Percentiles rank a stretch among this genome's conserved stretches.
phyloP scores from a whole-genome alignment of 2,797 vertebrate genomes.

The Chiloscyllium punctatum region DNA sequence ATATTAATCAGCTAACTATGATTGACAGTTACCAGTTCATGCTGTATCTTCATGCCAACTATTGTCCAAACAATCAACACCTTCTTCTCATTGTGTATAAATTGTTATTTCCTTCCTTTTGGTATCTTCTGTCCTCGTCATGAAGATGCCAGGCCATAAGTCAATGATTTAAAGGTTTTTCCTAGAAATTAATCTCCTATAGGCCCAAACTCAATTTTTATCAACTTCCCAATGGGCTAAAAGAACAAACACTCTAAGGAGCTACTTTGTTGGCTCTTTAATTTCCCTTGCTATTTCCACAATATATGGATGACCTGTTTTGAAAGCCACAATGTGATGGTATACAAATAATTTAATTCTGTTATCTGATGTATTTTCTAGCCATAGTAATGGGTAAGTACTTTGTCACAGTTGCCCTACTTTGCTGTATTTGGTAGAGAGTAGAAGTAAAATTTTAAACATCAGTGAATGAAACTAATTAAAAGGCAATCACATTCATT shows the following conservation, averaged over 20 bases:
- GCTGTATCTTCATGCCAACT: too few species aligned
- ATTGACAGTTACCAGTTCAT: too few species aligned
- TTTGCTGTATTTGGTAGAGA: not conserved
- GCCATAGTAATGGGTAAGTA: not conserved
- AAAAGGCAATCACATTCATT: not conserved
- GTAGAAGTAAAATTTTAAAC: not conserved
- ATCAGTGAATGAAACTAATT: not conserved
- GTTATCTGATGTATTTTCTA: not conserved
- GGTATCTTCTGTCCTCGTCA: too few species aligned
- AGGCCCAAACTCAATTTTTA: not conserved
- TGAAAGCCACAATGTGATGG: not conserved
- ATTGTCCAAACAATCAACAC: too few species aligned
- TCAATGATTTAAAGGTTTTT: too few species aligned
- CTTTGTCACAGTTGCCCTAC: not conserved
- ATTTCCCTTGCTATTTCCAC: not conserved
- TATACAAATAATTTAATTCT: not conserved
- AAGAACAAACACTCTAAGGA: not conserved
- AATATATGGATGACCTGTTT: not conserved
- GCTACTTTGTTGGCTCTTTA: not conserved
- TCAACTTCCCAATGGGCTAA: not conserved
- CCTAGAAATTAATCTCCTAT: too few species aligned
- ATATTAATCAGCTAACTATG: too few species aligned
- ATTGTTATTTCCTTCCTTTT: too few species aligned
- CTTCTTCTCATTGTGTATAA: too few species aligned
- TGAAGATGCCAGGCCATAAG: too few species aligned